phyloP scores from a whole-genome alignment of 2,113 vertebrate genomes.

The Gambusia holbrooki region DNA sequence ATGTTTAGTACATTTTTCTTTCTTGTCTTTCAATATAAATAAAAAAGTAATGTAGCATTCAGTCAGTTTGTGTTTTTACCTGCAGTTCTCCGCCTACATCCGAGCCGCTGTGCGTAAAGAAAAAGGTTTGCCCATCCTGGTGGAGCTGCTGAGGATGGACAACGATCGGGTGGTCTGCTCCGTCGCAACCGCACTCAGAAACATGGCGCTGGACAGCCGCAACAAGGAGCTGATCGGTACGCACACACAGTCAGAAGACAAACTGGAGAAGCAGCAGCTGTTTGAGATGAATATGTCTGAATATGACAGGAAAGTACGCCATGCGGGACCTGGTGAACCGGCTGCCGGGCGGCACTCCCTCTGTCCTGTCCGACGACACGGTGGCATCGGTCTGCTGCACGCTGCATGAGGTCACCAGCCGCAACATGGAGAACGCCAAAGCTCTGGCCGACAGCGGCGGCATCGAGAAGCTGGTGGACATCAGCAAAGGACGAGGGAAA shows the following conservation, averaged over 20 bases:
- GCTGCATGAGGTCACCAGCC: conserved; percentile 95
- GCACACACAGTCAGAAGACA: not conserved
- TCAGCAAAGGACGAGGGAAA: conserved; percentile 94
- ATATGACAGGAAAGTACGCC: conserved; percentile 90
- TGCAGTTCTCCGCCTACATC: conserved; percentile 94
- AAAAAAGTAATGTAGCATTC: no score
- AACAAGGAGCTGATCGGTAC: conserved; percentile 98
- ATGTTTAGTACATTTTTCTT: no score
- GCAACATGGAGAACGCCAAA: conserved; percentile 98
- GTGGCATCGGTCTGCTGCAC: conserved; percentile 95
- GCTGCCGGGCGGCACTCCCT: conserved; percentile 84
- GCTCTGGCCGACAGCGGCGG: conserved; percentile 93
- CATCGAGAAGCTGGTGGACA: conserved; percentile 96
- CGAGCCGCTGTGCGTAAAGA: conserved; percentile 95
- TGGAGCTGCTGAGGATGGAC: conserved; percentile 97
- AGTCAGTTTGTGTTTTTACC: not conserved
- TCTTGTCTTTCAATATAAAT: no score
- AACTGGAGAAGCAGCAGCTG: conserved; percentile 5
- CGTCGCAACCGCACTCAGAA: conserved; percentile 93
- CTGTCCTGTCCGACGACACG: conserved; percentile 90
- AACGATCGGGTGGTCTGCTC: conserved; percentile 97
- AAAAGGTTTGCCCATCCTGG: conserved; percentile 96
- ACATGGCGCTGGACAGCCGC: conserved; percentile 94
- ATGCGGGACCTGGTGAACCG: conserved; percentile 97
- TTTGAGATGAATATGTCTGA: no score